These are phyloP conservation scores for Tethya wilhelma DNA, from an alignment of 37 sponge, comb jelly and placozoan genomes.

Conservation along the genomic window DNA sequence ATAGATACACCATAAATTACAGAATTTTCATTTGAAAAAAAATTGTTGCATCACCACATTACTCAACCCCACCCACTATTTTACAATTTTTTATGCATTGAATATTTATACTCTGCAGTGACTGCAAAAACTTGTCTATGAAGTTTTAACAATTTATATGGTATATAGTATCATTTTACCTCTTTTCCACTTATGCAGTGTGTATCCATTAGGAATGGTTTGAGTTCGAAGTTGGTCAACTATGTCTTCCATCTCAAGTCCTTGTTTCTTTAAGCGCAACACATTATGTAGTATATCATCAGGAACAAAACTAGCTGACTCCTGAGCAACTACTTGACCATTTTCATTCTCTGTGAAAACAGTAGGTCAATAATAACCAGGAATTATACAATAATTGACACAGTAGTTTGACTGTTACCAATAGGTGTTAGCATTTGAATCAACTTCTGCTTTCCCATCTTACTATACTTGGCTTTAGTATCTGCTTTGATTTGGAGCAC, in stretches of 20 bases:
- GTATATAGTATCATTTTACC: background rate
- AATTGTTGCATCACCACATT: no score
- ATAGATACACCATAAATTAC: no score
- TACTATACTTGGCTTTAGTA: background rate
- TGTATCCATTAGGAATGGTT: constrained; percentile 26
- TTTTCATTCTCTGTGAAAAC: background rate
- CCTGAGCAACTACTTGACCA: background rate
- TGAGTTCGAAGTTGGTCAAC: background rate
- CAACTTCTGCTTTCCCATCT: constrained; percentile 10
- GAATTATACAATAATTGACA: background rate
- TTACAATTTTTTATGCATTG: no score
- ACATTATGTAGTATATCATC: background rate
- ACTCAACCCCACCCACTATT: no score
- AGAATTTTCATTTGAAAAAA: no score
- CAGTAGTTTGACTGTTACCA: background rate
- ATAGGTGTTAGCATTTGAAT: background rate
- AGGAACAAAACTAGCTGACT: background rate
- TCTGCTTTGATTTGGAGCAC: constrained; percentile 1
- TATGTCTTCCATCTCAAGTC: constrained; percentile 5
- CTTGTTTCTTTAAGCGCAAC: background rate
- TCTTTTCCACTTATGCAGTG: constrained; percentile 4
- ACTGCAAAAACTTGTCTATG: no score
- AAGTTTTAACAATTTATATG: background rate
- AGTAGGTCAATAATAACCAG: background rate
- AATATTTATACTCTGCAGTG: no score